These are phyloP conservation scores for Petrocephalus schoutedeni DNA, from an alignment of 2,797 vertebrate species.

Conservation along the genomic window DNA sequence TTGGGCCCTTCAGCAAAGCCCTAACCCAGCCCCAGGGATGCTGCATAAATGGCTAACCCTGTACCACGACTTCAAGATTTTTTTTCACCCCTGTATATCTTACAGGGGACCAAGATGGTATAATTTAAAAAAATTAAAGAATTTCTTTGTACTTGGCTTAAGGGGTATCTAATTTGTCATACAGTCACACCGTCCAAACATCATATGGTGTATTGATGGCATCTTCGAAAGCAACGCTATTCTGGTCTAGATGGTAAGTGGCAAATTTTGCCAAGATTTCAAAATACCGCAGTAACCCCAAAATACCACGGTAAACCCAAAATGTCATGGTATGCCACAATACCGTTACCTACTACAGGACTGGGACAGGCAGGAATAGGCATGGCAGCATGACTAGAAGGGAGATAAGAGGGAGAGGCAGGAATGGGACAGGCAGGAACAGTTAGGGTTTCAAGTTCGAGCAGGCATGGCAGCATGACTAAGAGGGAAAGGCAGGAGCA, in stretches of 20 bases:
- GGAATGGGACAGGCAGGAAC: background rate
- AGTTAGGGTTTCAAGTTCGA: background rate
- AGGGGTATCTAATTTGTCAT: background rate
- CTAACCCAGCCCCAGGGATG: background rate
- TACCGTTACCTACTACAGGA: background rate
- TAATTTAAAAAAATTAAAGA: background rate
- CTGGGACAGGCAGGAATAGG: too few species aligned
- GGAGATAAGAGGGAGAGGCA: background rate
- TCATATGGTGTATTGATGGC: background rate
- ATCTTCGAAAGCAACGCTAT: background rate
- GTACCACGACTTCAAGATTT: background rate
- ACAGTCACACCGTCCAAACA: background rate
- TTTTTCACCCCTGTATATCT: background rate
- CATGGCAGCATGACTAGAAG: background rate
- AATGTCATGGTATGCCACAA: background rate
- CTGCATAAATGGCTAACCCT: background rate
- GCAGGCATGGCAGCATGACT: background rate
- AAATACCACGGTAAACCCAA: background rate
- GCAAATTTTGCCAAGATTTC: background rate
- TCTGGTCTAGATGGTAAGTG: background rate
- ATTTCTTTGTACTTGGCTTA: background rate
- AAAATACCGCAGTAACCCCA: background rate
- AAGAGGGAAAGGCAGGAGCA: background rate
- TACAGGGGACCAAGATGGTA: background rate
- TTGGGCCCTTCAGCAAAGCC: background rate